Base-by-base conservation (phyloP, 2,888 invertebrate species). In the Invenusta paracnida region DNA sequence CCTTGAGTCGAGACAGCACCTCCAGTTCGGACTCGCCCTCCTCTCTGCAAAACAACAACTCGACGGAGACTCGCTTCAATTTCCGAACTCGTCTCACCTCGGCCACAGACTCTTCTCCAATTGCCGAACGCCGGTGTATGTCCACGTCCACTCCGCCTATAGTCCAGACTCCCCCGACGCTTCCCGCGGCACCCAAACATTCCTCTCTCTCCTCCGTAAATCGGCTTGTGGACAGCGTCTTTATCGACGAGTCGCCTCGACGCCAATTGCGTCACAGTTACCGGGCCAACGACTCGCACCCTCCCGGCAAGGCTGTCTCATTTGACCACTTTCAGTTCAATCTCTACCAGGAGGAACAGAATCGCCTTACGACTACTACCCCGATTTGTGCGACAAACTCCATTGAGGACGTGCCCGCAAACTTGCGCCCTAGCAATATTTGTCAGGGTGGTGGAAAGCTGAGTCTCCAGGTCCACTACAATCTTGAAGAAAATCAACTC, bases 241-340 rank as follows among this genome's bases (percentile, higher is more conserved):
- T 73, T 23, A 73, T 73, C 23, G 73, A 73, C 25, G 73, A 73
- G 27, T 73, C 73, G 27, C 73, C 73, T 23, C 17, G 73, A 73
- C 11, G 73, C 11, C 73, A 73, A 23, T 23, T 13, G 73, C 73
- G 73, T 23, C 2, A 23, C 73, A 73, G 73, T 25, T 73, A 23
- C 11, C 5, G 73, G 2, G 23, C 2, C 73, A 5, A 23, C 2
- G 73, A 73, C 27, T 73, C 73, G 73, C 11, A 5, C 27, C 73
- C 5, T 2, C 73, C 73, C 11, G 73, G 73, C 73, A 73, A 73
- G 73, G 73, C 73, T 2, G 2, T 83, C 48, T 83, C 83, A 17
- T 31, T 91, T 29, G 90, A 91, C 84, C 91, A 91, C 87, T 89
- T 92, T 86, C 89, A 91, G 86, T 89, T 90, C 87, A 91, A 91